These are phyloP conservation scores for Parazoanthus swiftii DNA, from an alignment of 92 coral and sea anemone species.

Conservation along the genomic window DNA sequence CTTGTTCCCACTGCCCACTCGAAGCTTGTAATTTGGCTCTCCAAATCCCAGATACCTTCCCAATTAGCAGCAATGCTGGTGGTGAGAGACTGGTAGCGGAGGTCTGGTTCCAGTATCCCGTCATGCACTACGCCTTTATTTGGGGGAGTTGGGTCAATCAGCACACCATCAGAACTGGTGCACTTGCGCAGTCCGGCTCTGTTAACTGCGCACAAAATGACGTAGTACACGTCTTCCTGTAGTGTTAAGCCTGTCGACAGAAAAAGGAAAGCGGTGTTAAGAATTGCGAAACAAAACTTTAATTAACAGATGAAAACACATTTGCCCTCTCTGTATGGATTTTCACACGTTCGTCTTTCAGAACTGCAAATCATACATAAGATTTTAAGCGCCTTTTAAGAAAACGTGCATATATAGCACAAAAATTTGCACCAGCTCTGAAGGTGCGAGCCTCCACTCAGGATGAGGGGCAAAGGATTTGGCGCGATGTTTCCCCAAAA, in stretches of 20 bases:
- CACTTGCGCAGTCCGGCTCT: conserved; percentile 79
- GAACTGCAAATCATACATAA: too few species aligned
- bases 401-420: too few species aligned
- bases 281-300: not conserved
- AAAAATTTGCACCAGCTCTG: not conserved
- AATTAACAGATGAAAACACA: too few species aligned
- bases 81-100: conserved; percentile 74
- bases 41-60: conserved; percentile 95
- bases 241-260: conserved; percentile 50
- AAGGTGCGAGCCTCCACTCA: too few species aligned
- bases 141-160: conserved; percentile 78
- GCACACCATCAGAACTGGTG: conserved; percentile 81
- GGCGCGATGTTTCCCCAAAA: too few species aligned
- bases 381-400: too few species aligned
- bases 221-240: conserved; percentile 74
- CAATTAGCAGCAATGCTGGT: conserved; percentile 85
- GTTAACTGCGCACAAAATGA: conserved; percentile 80
- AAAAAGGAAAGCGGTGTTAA: not conserved
- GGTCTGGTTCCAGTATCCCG: conserved; percentile 87
- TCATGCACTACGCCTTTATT: conserved; percentile 84
- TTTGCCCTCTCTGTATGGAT: too few species aligned
- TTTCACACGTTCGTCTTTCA: too few species aligned
- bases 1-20: conserved; percentile 83
- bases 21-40: conserved; percentile 76
- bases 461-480: too few species aligned